A percentile compares a stretch with the other conserved stretches of the same genome.
Evolutionary conservation across 2,888 invertebrate species (phyloP).

Genomic region (Chymomyza fuscimana): DNA sequence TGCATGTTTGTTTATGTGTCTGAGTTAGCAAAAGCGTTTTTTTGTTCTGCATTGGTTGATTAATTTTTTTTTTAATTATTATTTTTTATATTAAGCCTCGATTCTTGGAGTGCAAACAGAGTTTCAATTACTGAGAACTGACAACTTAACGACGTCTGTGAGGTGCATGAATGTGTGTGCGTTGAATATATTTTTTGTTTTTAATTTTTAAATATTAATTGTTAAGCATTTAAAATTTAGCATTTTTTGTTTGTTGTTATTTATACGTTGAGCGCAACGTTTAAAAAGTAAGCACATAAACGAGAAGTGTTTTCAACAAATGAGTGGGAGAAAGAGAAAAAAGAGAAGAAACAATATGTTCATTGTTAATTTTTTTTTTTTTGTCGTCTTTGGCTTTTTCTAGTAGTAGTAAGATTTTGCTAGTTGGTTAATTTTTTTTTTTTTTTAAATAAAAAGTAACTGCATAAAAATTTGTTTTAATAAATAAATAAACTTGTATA

Average conservation of each 20-base stretch:
- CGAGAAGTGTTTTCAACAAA: constrained; percentile 2
- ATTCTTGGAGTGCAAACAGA: constrained; percentile 27
- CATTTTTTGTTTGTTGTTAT: background rate
- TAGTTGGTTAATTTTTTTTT: background rate
- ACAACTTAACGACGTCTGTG: constrained; percentile 63
- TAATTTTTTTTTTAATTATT: constrained; percentile 8
- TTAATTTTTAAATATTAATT: background rate
- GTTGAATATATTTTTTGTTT: background rate
- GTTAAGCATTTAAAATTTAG: background rate
- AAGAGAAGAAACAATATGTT: constrained; percentile 57
- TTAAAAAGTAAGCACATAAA: constrained; percentile 1
- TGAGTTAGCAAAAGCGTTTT: constrained; percentile 56
- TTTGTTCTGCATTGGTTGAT: constrained; percentile 22
- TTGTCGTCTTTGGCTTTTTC: constrained; percentile 4
- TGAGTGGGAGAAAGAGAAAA: constrained; percentile 50
- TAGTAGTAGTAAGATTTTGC: background rate
- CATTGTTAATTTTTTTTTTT: constrained; percentile 35
- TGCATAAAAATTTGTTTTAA: background rate
- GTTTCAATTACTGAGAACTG: constrained; percentile 37
- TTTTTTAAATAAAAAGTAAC: background rate
- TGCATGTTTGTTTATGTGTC: constrained; percentile 24
- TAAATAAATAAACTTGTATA: too few relatives aligned
- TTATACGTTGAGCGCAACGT: constrained; percentile 1
- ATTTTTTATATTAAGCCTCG: constrained; percentile 28
- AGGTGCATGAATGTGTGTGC: constrained; percentile 6